phyloP scores from a whole-genome alignment of 2,888 invertebrate genomes.

The Agriopis leucophaearia region DNA sequence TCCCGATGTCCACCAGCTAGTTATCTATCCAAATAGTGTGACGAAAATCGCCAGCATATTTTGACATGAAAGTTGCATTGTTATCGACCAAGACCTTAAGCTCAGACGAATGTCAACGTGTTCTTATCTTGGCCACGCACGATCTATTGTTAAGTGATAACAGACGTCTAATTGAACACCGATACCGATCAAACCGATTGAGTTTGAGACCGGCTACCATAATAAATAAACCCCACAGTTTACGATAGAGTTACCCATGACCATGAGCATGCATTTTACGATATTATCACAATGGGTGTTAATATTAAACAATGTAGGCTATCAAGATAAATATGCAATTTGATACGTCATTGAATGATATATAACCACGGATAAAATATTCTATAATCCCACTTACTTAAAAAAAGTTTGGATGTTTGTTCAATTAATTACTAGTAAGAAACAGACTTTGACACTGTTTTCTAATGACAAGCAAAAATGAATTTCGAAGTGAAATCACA shows the following conservation, averaged over 20 bases:
- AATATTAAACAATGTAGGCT: constrained; percentile 51
- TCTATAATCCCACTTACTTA: neutral
- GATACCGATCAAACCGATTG: constrained; percentile 47
- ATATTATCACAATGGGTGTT: constrained; percentile 52
- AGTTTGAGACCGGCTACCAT: constrained; percentile 22
- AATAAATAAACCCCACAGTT: constrained; percentile 28
- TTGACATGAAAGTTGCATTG: neutral
- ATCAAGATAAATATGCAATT: constrained; percentile 37
- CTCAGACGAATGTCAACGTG: constrained; percentile 39
- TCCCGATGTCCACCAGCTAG: no score
- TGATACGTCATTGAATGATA: constrained; percentile 28
- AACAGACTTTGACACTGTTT: no score
- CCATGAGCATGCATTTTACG: constrained; percentile 46
- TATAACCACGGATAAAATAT: constrained; percentile 6
- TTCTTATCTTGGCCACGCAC: constrained; percentile 36
- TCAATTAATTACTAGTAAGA: neutral
- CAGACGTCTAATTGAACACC: constrained; percentile 53
- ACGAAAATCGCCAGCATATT: neutral
- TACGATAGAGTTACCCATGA: constrained; percentile 9
- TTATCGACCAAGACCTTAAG: constrained; percentile 13
- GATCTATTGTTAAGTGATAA: constrained; percentile 47
- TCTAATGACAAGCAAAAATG: neutral
- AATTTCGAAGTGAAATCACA: neutral
- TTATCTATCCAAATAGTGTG: no score
- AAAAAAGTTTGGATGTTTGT: neutral